These are phyloP conservation scores for Rhabdophis nuchalis DNA, from an alignment of 2,797 vertebrate species.

Conservation along the genomic window DNA sequence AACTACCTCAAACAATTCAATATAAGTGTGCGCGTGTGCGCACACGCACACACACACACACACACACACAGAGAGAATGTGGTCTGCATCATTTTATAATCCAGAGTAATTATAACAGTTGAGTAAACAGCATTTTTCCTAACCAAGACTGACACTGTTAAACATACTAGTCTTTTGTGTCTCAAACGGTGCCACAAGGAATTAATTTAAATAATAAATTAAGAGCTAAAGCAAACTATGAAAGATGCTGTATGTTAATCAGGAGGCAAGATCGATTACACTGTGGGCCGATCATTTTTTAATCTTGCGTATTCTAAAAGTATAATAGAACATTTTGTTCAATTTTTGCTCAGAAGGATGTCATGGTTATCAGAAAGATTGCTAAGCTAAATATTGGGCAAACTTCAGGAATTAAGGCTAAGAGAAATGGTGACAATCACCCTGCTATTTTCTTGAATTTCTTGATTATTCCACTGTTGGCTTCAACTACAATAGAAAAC, in stretches of 20 bases:
- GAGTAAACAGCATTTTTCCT: not conserved
- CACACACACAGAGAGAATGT: not conserved
- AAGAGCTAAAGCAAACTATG: not conserved
- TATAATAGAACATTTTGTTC: not conserved
- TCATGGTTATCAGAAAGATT: not conserved
- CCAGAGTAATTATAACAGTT: not conserved
- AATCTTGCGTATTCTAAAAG: not conserved
- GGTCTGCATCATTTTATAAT: not conserved
- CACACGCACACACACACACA: not conserved
- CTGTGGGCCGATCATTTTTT: not conserved
- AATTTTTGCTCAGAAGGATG: not conserved
- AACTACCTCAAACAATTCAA: not conserved
- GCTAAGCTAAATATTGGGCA: not conserved
- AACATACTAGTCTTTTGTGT: not conserved
- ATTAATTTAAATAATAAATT: not conserved
- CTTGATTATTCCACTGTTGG: not conserved
- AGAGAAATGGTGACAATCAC: not conserved
- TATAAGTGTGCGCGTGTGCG: not conserved
- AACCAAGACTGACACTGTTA: not conserved
- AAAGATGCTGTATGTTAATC: not conserved
- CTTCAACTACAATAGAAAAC: not conserved
- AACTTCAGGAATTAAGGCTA: not conserved
- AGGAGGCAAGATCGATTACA: not conserved
- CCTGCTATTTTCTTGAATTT: not conserved
- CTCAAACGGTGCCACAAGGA: not conserved